These are phyloP conservation scores for Germaria angustata DNA, from an alignment of 2,888 invertebrate species.

Conservation along the genomic window DNA sequence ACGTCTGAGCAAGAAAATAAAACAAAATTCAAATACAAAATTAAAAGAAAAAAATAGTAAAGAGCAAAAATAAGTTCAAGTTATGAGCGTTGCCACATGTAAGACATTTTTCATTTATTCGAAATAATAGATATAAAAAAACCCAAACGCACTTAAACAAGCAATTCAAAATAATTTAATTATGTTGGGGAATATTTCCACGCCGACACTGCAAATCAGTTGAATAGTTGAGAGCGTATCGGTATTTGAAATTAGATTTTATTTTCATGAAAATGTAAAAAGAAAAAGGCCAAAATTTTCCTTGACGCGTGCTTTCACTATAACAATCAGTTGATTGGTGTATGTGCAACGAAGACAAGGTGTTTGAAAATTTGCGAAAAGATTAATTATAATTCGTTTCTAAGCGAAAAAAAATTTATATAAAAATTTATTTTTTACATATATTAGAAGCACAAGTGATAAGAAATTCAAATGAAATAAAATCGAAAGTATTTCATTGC, in stretches of 20 bases:
- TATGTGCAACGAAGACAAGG: constrained; percentile 56
- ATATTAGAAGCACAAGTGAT: not conserved
- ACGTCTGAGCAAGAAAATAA: constrained; percentile 68
- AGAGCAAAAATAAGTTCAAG: not conserved
- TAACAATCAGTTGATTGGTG: constrained; percentile 43
- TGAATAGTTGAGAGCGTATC: not conserved
- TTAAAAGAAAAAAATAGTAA: not conserved
- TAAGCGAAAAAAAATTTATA: constrained; percentile 6
- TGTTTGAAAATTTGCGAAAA: constrained; percentile 40
- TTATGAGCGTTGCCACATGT: constrained; percentile 24
- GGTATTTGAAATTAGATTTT: constrained; percentile 7
- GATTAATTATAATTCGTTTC: not conserved
- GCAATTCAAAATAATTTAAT: not conserved
- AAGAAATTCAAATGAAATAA: not conserved
- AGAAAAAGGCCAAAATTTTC: constrained; percentile 20
- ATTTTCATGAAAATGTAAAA: not conserved
- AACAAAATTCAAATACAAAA: not conserved
- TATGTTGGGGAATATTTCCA: not conserved
- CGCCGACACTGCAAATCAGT: constrained; percentile 14
- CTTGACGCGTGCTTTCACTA: constrained; percentile 45
- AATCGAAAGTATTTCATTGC: not conserved
- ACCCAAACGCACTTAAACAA: too few relatives aligned
- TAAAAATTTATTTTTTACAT: not conserved
- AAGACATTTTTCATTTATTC: not conserved
- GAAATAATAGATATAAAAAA: not conserved